A percentile compares a stretch with the other conserved stretches of the same genome.
Conservation (phyloP, 2,888 invertebrate genomes). For the Stenurella melanura region DNA sequence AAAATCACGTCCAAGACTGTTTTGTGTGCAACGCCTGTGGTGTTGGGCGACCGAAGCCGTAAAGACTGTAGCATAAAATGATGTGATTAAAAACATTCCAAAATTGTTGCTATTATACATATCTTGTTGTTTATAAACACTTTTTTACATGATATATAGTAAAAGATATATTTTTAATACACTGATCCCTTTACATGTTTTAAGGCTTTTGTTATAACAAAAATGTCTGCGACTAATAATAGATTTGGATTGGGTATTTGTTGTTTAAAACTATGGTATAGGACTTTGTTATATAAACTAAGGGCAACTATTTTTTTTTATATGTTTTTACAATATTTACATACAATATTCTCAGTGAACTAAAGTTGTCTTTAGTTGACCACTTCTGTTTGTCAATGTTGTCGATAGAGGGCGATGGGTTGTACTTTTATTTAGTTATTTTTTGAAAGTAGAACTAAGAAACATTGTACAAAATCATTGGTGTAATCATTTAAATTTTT, state of each 20-base stretch:
- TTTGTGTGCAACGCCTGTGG: conserved; percentile 8
- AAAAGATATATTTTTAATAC: conserved; percentile 54
- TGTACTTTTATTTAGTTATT: conserved; percentile 42
- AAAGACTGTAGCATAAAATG: conserved; percentile 51
- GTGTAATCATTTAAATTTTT: conserved; percentile 58
- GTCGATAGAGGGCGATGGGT: conserved; percentile 60
- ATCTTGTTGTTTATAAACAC: conserved; percentile 46
- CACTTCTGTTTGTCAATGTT: conserved; percentile 59
- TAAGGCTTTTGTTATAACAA: conserved; percentile 70
- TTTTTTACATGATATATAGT: conserved; percentile 38
- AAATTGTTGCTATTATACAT: conserved; percentile 56
- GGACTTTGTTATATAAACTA: conserved; percentile 58
- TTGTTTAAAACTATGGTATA: conserved; percentile 55
- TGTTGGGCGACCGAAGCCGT: conserved; percentile 21
- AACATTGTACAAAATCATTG: conserved; percentile 62
- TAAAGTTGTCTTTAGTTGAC: conserved; percentile 57
- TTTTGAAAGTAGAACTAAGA: conserved; percentile 56
- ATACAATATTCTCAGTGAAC: conserved; percentile 29
- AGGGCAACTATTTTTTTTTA: conserved; percentile 54
- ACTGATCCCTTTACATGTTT: conserved; percentile 58
- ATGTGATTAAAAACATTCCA: conserved; percentile 62
- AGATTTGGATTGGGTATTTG: conserved; percentile 64
- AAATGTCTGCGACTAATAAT: conserved; percentile 68
- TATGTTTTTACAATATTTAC: conserved; percentile 29
- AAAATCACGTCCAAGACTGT: neutral